Conservation (phyloP, 2,113 vertebrate genomes). For the Passer montanus region DNA sequence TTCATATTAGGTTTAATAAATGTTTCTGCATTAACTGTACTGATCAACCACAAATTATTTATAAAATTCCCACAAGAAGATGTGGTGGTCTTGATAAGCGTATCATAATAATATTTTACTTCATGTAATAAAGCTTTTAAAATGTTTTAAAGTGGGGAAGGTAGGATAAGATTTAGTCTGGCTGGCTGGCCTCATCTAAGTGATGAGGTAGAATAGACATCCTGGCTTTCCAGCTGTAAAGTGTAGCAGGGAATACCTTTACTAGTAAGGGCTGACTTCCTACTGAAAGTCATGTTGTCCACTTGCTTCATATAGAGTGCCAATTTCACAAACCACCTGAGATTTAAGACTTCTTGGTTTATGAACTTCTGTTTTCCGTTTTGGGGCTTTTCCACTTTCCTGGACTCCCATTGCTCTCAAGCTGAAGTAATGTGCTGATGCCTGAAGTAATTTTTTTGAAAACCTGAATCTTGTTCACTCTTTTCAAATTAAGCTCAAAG, state of each 20-base stretch:
- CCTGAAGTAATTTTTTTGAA: not conserved
- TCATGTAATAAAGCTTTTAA: not conserved
- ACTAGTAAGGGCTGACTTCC: not conserved
- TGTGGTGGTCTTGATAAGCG: not conserved
- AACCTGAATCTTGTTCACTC: rapidly evolving
- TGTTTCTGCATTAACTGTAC: not conserved
- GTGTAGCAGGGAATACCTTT: not conserved
- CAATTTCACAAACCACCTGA: not conserved
- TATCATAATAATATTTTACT: not conserved
- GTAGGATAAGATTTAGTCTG: not conserved
- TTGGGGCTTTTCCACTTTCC: not conserved
- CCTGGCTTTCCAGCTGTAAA: not conserved
- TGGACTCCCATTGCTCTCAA: rapidly evolving
- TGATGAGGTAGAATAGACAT: not conserved
- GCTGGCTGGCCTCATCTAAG: not conserved
- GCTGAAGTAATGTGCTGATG: not conserved
- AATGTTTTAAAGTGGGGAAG: not conserved
- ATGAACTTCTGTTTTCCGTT: not conserved
- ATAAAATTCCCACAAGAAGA: not conserved
- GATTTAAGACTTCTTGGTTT: not conserved
- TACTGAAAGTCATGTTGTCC: not conserved
- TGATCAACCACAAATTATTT: not conserved
- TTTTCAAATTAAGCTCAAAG: not conserved
- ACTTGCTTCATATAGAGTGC: rapidly evolving
- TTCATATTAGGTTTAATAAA: not conserved